Percentiles rank a stretch among this genome's conserved stretches.
Evolutionary conservation across 2,113 vertebrate species (phyloP).

Genomic region (Tetraodon nigroviridis): DNA sequence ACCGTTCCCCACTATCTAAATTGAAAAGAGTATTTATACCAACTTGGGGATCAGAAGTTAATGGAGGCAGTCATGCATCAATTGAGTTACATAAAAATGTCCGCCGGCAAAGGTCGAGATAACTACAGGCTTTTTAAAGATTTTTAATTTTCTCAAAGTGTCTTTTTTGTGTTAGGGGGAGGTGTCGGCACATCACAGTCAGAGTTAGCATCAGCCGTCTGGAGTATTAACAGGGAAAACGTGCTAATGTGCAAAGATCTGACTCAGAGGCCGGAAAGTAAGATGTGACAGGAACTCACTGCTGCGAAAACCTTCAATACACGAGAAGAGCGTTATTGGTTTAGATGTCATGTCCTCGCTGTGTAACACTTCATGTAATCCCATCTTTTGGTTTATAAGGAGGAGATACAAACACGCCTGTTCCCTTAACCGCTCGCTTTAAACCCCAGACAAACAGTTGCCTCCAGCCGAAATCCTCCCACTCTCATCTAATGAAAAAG

Average conservation of each 20-base stretch:
- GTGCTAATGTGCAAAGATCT: constrained; percentile 50
- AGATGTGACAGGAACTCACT: constrained; percentile 13
- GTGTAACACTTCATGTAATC: constrained; percentile 24
- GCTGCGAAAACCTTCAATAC: constrained; percentile 15
- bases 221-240: constrained; percentile 53
- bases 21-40: constrained; percentile 71
- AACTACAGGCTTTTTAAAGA: constrained; percentile 58
- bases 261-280: constrained; percentile 46
- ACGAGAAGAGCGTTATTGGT: neutral
- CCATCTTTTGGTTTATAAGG: constrained; percentile 32
- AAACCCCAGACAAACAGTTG: constrained; percentile 29
- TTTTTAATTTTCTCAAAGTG: constrained; percentile 67
- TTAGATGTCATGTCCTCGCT: constrained; percentile 16
- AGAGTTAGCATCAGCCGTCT: constrained; percentile 63
- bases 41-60: constrained; percentile 65
- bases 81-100: constrained; percentile 66
- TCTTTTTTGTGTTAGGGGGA: constrained; percentile 34
- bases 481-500: constrained; percentile 43
- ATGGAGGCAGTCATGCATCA: constrained; percentile 69
- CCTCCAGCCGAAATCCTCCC: constrained; percentile 45
- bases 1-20: constrained; percentile 61
- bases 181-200: constrained; percentile 28
- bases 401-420: constrained; percentile 15
- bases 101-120: constrained; percentile 51
- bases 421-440: constrained; percentile 21